Percentiles rank a stretch among this genome's conserved stretches.
Conservation (phyloP, 2,797 vertebrate genomes). For the Thripadectes ignobilis region DNA sequence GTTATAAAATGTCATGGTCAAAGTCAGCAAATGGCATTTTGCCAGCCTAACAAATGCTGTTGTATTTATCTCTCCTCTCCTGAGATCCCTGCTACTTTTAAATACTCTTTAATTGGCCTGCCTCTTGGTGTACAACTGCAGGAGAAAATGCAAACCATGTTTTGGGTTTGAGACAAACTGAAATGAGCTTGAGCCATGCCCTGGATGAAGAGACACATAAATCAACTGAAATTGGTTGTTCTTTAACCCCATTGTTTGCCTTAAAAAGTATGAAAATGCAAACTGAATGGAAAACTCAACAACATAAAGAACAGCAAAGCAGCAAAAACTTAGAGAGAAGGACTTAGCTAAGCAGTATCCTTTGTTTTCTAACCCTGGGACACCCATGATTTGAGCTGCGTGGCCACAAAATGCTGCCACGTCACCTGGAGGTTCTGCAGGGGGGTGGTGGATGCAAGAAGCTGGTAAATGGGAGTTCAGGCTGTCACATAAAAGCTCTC, state of each 20-base stretch:
- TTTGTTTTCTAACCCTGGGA: background rate
- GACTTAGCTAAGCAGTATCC: background rate
- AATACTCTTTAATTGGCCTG: constrained; percentile 18
- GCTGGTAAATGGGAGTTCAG: background rate
- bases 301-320: background rate
- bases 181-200: background rate
- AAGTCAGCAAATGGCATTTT: constrained; percentile 19
- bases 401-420: background rate
- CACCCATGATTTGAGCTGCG: background rate
- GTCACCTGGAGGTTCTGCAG: background rate
- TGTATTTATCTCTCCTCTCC: constrained; percentile 12
- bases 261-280: background rate
- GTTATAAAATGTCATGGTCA: constrained; percentile 28
- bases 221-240: background rate
- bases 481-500: background rate
- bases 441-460: background rate
- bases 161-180: background rate
- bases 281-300: background rate
- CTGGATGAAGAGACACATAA: background rate
- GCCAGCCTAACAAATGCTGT: background rate
- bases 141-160: background rate
- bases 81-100: constrained; percentile 5
- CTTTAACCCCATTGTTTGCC: background rate
- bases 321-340: background rate
- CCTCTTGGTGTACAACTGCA: background rate